phyloP scores from a whole-genome alignment of 1,140 invertebrate species.

The Heliconius congener region DNA sequence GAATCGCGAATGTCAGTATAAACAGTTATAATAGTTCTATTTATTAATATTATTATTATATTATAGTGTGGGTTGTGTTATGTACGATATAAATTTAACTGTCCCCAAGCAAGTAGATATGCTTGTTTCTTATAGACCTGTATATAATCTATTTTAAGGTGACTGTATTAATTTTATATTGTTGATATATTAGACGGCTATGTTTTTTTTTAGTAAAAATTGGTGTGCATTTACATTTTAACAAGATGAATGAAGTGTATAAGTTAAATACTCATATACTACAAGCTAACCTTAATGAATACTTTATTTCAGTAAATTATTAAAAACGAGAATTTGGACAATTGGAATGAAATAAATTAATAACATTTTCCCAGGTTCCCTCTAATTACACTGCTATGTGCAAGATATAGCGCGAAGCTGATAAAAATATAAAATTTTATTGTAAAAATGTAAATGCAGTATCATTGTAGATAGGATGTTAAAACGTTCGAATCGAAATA shows the following conservation, averaged over 20 bases:
- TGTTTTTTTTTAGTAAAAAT: constrained; percentile 34
- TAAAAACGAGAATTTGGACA: no score
- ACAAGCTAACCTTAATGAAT: no score
- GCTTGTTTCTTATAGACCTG: constrained; percentile 73
- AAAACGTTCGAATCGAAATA: constrained; percentile 30
- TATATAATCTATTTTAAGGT: constrained; percentile 64
- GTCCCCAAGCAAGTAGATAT: constrained; percentile 69
- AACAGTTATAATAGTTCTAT: constrained; percentile 58
- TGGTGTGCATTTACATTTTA: constrained; percentile 25
- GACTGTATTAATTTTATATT: constrained; percentile 44
- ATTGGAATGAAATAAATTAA: no score
- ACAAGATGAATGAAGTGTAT: not conserved
- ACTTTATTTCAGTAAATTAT: no score
- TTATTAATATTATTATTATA: constrained; percentile 36
- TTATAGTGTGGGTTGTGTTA: constrained; percentile 79
- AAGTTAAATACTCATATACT: no score
- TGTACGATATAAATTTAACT: constrained; percentile 72
- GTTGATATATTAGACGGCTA: constrained; percentile 40
- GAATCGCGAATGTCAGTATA: constrained; percentile 49
- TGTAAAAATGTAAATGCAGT: not conserved
- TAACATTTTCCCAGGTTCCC: no score
- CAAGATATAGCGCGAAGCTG: no score
- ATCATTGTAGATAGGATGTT: constrained; percentile 41
- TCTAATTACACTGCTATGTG: no score
- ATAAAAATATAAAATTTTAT: not conserved